These are phyloP conservation scores for Eupeodes luniger DNA, from an alignment of 2,888 invertebrate species.

Conservation along the genomic window DNA sequence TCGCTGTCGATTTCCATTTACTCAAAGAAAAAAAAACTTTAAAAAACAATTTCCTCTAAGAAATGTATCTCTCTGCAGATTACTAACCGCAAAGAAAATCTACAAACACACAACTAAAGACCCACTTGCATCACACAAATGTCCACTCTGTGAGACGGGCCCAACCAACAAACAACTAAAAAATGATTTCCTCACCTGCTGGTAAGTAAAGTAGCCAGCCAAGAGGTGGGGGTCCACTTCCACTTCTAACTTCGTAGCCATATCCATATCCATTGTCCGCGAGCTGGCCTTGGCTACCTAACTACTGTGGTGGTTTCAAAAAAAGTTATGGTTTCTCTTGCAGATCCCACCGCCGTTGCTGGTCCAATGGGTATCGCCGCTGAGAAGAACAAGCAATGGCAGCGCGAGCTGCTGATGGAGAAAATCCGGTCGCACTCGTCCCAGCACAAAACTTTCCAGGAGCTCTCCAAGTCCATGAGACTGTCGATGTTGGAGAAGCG, in stretches of 20 bases:
- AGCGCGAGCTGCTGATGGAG: slow-evolving; percentile 96
- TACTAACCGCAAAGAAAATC: slow-evolving; percentile 1
- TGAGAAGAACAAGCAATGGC: slow-evolving; percentile 90
- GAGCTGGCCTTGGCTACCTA: slow-evolving; percentile 50
- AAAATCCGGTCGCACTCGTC: slow-evolving; percentile 94
- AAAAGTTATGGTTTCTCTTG: slow-evolving; percentile 25
- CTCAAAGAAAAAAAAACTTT: slow-evolving; percentile 8
- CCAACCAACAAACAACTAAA: slow-evolving; percentile 1
- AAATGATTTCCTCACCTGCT: slow-evolving; percentile 70
- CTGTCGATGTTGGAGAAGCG: slow-evolving; percentile 95
- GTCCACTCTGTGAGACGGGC: slow-evolving; percentile 45
- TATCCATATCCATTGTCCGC: slow-evolving; percentile 6
- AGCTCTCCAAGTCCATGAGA: slow-evolving; percentile 94
- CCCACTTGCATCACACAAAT: slow-evolving; percentile 54
- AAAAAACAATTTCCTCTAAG: slow-evolving; percentile 9
- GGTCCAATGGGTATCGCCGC: slow-evolving; percentile 78
- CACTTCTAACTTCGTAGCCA: too few species aligned
- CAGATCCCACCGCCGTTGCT: slow-evolving; percentile 70
- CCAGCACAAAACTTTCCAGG: slow-evolving; percentile 92
- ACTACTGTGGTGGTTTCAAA: slow-evolving; percentile 14
- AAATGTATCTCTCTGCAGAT: slow-evolving; percentile 29
- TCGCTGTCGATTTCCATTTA: slow-evolving; percentile 46
- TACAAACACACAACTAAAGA: slow-evolving; percentile 8
- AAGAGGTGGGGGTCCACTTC: slow-evolving; percentile 40
- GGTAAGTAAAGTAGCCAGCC: slow-evolving; percentile 49